These are phyloP conservation scores for Alexandromys fortis DNA, from an alignment of 2,113 vertebrate genomes.

Conservation along the genomic window DNA sequence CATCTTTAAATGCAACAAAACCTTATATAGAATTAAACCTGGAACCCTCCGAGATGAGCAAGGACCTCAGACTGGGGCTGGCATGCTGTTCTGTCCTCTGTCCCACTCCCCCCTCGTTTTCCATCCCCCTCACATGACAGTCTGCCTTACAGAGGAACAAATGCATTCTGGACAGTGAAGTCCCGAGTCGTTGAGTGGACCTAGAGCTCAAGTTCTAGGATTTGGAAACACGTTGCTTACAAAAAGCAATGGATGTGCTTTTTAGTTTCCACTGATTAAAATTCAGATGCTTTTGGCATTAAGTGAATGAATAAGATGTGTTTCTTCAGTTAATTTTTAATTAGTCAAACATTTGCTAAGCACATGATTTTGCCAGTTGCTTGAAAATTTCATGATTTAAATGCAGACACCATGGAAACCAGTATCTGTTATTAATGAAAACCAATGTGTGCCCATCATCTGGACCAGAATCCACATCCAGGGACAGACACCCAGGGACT, in stretches of 20 bases:
- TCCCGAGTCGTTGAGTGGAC: background rate
- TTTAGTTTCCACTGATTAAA: constrained; percentile 43
- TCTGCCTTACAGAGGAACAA: constrained; percentile 18
- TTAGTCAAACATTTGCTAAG: constrained; percentile 55
- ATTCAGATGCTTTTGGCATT: constrained; percentile 40
- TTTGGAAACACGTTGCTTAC: background rate
- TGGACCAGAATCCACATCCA: constrained; percentile 17
- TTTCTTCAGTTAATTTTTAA: constrained; percentile 42
- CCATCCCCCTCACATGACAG: background rate
- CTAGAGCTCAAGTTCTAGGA: background rate
- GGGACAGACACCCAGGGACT: background rate
- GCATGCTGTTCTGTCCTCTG: background rate
- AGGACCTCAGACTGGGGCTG: background rate
- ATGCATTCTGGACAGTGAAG: background rate
- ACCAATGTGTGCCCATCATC: background rate
- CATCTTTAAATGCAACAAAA: background rate
- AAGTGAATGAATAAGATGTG: constrained; percentile 34
- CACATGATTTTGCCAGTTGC: constrained; percentile 31
- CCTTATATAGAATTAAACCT: background rate
- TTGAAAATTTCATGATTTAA: constrained; percentile 31
- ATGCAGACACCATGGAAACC: constrained; percentile 1
- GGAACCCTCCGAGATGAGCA: background rate
- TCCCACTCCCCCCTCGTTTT: background rate
- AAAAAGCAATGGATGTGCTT: background rate
- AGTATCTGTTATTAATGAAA: background rate